Percentiles rank a stretch among this genome's conserved stretches.
These are phyloP conservation scores for Gobius niger DNA, from an alignment of 2,113 vertebrate species.

Conservation along the genomic window DNA sequence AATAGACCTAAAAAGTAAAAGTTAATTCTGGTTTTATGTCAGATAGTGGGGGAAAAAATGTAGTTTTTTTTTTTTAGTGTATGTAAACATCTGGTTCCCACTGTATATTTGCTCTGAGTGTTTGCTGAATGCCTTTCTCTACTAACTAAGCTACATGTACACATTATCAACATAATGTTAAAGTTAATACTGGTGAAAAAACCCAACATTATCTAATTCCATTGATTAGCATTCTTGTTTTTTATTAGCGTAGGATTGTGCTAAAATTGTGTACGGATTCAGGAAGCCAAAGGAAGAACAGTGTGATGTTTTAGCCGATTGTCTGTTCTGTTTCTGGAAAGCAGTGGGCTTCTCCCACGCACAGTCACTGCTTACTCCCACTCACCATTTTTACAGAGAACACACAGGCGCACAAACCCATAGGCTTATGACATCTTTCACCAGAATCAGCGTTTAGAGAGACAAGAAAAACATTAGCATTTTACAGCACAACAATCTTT, in stretches of 20 bases:
- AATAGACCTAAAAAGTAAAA: too few relatives aligned
- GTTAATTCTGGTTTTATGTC: too few relatives aligned
- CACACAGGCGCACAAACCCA: slow-evolving; percentile 7
- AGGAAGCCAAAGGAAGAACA: slow-evolving; percentile 13
- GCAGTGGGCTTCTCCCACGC: slow-evolving; percentile 39
- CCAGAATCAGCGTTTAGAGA: background rate
- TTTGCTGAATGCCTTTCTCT: too few relatives aligned
- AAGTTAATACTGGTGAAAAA: too few relatives aligned
- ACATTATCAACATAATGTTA: too few relatives aligned
- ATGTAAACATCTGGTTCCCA: too few relatives aligned
- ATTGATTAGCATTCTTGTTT: slow-evolving; percentile 11
- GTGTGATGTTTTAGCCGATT: slow-evolving; percentile 20
- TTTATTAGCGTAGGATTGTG: slow-evolving; percentile 25
- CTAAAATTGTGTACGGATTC: slow-evolving; percentile 9
- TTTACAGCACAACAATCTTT: background rate
- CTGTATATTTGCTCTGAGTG: too few relatives aligned
- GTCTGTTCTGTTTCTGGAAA: slow-evolving; percentile 36
- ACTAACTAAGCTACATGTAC: too few relatives aligned
- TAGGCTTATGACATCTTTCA: slow-evolving; percentile 3
- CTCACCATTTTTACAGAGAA: slow-evolving; percentile 14
- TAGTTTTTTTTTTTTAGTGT: too few relatives aligned
- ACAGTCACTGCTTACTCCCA: slow-evolving; percentile 32
- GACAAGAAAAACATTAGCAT: background rate
- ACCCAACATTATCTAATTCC: slow-evolving; percentile 21
- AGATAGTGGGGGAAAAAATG: too few relatives aligned